Conservation (phyloP, 2,797 vertebrate genomes). For the Mallotus villosus region DNA sequence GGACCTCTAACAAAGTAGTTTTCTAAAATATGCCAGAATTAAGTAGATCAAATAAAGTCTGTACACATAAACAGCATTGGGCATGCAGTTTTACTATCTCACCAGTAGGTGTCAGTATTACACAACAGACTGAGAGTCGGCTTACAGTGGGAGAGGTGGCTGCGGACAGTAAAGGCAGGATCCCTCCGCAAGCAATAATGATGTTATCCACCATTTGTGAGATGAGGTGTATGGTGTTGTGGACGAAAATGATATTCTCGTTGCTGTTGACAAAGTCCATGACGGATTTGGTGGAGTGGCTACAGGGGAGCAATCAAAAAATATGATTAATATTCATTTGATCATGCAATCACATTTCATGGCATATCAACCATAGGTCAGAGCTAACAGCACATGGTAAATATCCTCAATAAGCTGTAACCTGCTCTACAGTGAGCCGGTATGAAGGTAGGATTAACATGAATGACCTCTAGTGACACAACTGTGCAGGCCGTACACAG, state of each 20-base stretch:
- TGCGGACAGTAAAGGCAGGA: conserved; percentile 91
- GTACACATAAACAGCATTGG: not conserved
- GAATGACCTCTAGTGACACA: no score
- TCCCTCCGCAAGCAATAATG: conserved; percentile 98
- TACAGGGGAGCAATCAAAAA: conserved; percentile 57
- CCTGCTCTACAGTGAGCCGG: no score
- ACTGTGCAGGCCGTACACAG: no score
- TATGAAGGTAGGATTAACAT: no score
- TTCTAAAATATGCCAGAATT: conserved; percentile 19
- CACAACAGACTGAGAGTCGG: conserved; percentile 20
- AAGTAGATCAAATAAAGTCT: conserved; percentile 23
- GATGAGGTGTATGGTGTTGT: conserved; percentile 99
- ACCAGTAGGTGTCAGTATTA: conserved; percentile 63
- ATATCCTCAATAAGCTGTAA: not conserved
- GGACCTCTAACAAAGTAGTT: conserved; percentile 38
- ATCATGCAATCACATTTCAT: conserved; percentile 9
- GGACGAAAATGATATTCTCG: conserved; percentile 99
- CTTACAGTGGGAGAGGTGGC: conserved; percentile 82
- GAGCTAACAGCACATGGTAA: not conserved
- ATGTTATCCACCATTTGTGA: conserved; percentile 99
- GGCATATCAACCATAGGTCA: not conserved
- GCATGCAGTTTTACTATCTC: not conserved
- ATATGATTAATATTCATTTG: not conserved
- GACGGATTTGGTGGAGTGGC: conserved; percentile 98
- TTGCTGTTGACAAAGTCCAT: conserved; percentile 99